phyloP scores from a whole-genome alignment of 2,113 vertebrate genomes.

The Isurus oxyrinchus region DNA sequence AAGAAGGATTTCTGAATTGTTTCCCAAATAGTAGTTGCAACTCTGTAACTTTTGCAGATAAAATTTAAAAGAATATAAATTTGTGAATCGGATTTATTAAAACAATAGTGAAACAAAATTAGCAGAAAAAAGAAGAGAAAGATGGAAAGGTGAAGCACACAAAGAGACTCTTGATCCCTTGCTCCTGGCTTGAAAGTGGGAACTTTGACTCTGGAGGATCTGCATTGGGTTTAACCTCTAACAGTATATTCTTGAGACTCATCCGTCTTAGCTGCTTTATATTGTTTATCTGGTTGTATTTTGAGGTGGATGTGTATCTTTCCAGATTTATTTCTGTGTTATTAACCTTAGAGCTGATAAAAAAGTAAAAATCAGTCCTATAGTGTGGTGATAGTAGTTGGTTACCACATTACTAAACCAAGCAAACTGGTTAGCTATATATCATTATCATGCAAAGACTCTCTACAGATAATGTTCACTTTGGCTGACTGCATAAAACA shows the following conservation, averaged over 20 bases:
- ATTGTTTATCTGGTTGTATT: conserved; percentile 19
- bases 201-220: conserved; percentile 19
- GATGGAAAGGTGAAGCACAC: not conserved
- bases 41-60: too few species aligned
- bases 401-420: not conserved
- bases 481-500: not conserved
- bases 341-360: not conserved
- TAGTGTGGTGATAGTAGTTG: not conserved
- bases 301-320: not conserved
- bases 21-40: not conserved
- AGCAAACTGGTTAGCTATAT: not conserved
- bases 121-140: not conserved
- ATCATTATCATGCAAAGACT: not conserved
- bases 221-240: not conserved
- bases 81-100: not conserved
- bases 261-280: conserved; percentile 1
- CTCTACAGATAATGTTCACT: not conserved
- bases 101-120: not conserved
- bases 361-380: not conserved
- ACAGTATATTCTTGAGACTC: conserved; percentile 15
- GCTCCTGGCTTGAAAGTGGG: not conserved
- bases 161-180: not conserved
- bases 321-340: not conserved
- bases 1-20: not conserved
- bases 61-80: not conserved